A percentile compares a stretch with the other conserved stretches of the same genome.
phyloP scores from a whole-genome alignment of 1,140 invertebrate genomes.

The Gonatopus flavifemur region DNA sequence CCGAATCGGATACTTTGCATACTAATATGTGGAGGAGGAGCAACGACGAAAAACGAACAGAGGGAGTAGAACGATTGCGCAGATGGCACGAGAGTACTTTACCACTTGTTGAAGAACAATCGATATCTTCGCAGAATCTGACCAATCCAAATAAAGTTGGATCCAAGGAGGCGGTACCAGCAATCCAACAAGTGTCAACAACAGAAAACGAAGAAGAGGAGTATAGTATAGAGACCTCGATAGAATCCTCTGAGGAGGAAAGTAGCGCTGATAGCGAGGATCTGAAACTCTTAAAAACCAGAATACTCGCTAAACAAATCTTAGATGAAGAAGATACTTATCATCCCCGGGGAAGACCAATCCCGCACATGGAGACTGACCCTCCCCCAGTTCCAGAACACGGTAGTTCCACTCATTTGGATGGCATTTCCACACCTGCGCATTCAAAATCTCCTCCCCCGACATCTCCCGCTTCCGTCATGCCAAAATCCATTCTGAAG shows the following conservation, averaged over 20 bases:
- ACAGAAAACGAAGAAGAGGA: constrained; percentile 40
- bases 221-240: constrained; percentile 37
- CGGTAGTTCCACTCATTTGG: constrained; percentile 7
- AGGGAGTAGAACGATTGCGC: constrained; percentile 25
- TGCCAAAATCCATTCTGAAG: constrained; percentile 77
- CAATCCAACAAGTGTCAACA: too few relatives aligned
- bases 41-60: constrained; percentile 8
- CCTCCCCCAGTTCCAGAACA: constrained; percentile 10
- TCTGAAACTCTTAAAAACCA: constrained; percentile 60
- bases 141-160: neutral
- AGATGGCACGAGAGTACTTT: constrained; percentile 41
- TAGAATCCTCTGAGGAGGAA: constrained; percentile 56
- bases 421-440: constrained; percentile 14
- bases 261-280: constrained; percentile 52
- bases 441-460: constrained; percentile 37
- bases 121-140: constrained; percentile 10
- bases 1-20: constrained; percentile 9
- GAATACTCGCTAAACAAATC: constrained; percentile 53
- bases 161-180: neutral
- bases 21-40: constrained; percentile 11
- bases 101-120: constrained; percentile 14
- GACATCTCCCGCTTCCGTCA: constrained; percentile 63
- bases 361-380: constrained; percentile 25
- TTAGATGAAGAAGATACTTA: constrained; percentile 69
- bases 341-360: constrained; percentile 60